Evolutionary conservation across 2,113 vertebrate species (phyloP).

Genomic region (Trogon melanurus): DNA sequence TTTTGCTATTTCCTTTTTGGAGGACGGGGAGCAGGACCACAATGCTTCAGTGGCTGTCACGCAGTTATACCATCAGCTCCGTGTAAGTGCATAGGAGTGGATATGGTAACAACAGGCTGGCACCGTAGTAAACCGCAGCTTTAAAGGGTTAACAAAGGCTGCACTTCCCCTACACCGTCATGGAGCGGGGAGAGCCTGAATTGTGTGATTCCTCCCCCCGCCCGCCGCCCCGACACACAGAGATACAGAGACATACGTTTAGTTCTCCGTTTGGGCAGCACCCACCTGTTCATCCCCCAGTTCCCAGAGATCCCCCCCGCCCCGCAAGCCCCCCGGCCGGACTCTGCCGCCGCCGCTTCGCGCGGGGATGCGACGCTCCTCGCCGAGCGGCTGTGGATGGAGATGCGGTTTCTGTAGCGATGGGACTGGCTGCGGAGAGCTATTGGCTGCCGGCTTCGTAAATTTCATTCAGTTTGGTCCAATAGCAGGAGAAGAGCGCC

Average conservation of each 20-base stretch:
- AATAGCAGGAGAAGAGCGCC: conserved; percentile 81
- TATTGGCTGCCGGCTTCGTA: conserved; percentile 90
- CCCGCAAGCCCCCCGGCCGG: neutral
- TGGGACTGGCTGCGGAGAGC: conserved; percentile 82
- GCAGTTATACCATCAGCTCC: neutral
- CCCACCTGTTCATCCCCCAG: conserved; percentile 31
- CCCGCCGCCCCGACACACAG: no score
- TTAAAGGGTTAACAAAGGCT: conserved; percentile 1
- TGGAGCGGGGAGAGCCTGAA: neutral
- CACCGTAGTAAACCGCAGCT: neutral
- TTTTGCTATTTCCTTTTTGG: neutral
- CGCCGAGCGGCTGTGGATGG: conserved; percentile 39
- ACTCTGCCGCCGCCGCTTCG: conserved; percentile 13
- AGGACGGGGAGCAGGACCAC: neutral
- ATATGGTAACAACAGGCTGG: neutral
- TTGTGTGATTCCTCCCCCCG: neutral
- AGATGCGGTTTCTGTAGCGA: conserved; percentile 76
- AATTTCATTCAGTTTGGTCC: conserved; percentile 88
- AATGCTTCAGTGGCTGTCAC: neutral
- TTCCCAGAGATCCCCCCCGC: neutral
- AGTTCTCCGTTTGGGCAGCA: neutral
- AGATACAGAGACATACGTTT: no score
- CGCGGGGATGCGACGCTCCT: conserved; percentile 49
- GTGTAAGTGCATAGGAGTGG: neutral
- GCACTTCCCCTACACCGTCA: neutral